Conservation (phyloP, 2,113 vertebrate species). For the Zingel zingel region DNA sequence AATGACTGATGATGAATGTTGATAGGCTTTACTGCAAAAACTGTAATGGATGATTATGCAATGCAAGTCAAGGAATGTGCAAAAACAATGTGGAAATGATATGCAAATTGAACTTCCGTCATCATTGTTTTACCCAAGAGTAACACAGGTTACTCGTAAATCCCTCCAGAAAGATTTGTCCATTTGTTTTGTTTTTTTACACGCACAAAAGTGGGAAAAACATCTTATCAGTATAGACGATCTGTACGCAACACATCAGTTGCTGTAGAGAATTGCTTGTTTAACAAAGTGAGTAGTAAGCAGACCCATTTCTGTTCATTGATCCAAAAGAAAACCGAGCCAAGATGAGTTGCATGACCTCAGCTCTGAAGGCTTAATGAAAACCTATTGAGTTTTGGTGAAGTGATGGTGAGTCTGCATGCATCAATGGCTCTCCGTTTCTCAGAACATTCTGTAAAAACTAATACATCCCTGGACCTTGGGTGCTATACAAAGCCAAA, state of each 20-base stretch:
- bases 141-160: not conserved
- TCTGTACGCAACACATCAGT: not conserved
- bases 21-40: not conserved
- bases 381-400: constrained; percentile 53
- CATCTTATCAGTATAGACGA: not conserved
- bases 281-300: constrained; percentile 4
- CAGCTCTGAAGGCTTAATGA: constrained; percentile 47
- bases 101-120: not conserved
- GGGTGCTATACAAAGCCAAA: constrained; percentile 1
- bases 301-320: constrained; percentile 27
- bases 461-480: constrained; percentile 8
- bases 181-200: not conserved
- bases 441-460: constrained; percentile 54
- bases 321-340: constrained; percentile 38
- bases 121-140: not conserved
- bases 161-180: not conserved
- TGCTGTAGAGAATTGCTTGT: constrained; percentile 3
- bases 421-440: constrained; percentile 33
- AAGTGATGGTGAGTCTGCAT: constrained; percentile 27
- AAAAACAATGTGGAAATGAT: not conserved
- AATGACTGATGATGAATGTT: not conserved
- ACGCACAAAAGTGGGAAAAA: not conserved
- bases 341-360: constrained; percentile 41
- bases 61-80: not conserved
- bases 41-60: not conserved